Evolutionary conservation across 2,888 invertebrate genomes (phyloP).

Genomic region (Diarsia dahlii): DNA sequence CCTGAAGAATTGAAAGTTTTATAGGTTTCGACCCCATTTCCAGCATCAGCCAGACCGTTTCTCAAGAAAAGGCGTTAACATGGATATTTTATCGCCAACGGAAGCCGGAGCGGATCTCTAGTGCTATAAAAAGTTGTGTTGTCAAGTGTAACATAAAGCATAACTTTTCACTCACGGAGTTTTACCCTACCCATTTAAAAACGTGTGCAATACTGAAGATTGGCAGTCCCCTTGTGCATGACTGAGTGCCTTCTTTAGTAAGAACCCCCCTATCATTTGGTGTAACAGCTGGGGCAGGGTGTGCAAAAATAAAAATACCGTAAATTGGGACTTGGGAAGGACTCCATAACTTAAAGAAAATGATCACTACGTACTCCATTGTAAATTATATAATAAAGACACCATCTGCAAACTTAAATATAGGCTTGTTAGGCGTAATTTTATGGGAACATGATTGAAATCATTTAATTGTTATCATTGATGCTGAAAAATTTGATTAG

Average conservation of each 20-base stretch:
- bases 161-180: constrained; percentile 28
- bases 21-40: not conserved
- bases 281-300: constrained; percentile 3
- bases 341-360: no score
- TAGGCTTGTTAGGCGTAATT: not conserved
- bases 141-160: constrained; percentile 18
- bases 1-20: not conserved
- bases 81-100: not conserved
- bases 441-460: not conserved
- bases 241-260: constrained; percentile 45
- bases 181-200: constrained; percentile 14
- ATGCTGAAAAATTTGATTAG: not conserved
- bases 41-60: not conserved
- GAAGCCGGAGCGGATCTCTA: not conserved
- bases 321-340: not conserved
- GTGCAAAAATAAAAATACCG: not conserved
- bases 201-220: constrained; percentile 29
- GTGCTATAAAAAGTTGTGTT: constrained; percentile 11
- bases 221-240: constrained; percentile 33
- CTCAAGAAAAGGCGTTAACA: not conserved
- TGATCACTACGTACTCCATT: not conserved
- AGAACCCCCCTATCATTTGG: constrained; percentile 30
- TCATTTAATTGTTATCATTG: not conserved
- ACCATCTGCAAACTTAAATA: not conserved
- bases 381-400: not conserved